Evolutionary conservation across 2,797 vertebrate species (phyloP).

Genomic region (Crossoptilon crossoptilon): DNA sequence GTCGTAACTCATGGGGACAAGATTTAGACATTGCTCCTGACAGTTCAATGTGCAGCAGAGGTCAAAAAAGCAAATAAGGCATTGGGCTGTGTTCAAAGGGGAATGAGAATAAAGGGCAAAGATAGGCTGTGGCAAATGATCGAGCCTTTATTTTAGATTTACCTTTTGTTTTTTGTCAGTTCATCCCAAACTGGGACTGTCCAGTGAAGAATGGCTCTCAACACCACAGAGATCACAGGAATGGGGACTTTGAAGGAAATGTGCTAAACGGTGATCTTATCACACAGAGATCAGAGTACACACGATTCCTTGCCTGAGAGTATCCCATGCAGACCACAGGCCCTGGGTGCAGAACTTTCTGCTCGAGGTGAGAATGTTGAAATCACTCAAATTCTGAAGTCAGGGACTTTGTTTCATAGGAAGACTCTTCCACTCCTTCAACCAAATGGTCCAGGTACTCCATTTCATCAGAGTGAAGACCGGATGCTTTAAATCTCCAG

Average conservation of each 20-base stretch:
- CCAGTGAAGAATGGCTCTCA: neutral
- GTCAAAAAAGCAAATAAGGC: conserved; percentile 70
- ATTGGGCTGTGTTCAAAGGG: conserved; percentile 38
- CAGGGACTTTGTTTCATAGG: neutral
- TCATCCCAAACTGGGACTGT: neutral
- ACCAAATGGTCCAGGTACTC: rapidly evolving
- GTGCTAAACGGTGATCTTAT: neutral
- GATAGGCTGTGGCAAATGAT: neutral
- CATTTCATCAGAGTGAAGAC: neutral
- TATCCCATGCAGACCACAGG: rapidly evolving
- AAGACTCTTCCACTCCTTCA: neutral
- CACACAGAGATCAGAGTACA: rapidly evolving
- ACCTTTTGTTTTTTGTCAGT: neutral
- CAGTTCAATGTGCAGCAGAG: conserved; percentile 65
- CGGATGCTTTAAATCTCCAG: neutral
- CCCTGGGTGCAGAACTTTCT: neutral
- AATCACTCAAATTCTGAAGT: neutral
- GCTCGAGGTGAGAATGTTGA: neutral
- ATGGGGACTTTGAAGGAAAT: neutral
- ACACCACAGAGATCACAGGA: neutral
- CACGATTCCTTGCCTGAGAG: neutral
- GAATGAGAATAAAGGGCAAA: conserved; percentile 7
- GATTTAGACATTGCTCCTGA: conserved; percentile 49
- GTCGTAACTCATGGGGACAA: conserved; percentile 35
- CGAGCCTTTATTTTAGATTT: neutral